Conservation (phyloP, 2,797 vertebrate genomes). For the Arrhamphus sclerolepis region DNA sequence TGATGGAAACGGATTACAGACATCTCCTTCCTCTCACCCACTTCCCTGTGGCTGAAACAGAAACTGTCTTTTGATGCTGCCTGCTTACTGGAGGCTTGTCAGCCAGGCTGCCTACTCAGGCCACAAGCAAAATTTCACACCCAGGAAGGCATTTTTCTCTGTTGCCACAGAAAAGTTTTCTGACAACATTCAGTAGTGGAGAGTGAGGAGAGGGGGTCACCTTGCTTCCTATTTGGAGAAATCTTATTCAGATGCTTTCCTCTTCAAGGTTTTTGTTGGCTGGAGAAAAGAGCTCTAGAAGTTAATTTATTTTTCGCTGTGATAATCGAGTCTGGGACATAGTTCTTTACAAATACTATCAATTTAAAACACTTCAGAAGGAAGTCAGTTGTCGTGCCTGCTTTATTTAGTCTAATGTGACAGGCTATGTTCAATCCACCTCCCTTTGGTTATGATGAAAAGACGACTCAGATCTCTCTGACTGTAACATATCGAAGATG, state of each 20-base stretch:
- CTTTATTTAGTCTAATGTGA: slow-evolving; percentile 50
- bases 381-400: slow-evolving; percentile 35
- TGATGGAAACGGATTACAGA: slow-evolving; percentile 61
- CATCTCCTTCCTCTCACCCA: slow-evolving; percentile 25
- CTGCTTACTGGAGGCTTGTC: slow-evolving; percentile 53
- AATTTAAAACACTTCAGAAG: slow-evolving; percentile 59
- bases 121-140: slow-evolving; percentile 46
- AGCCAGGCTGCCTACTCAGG: slow-evolving; percentile 34
- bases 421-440: slow-evolving; percentile 38
- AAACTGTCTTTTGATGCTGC: slow-evolving; percentile 52
- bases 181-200: slow-evolving; percentile 39
- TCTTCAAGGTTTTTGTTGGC: slow-evolving; percentile 37
- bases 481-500: slow-evolving; percentile 53
- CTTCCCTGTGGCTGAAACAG: slow-evolving; percentile 54
- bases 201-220: slow-evolving; percentile 54
- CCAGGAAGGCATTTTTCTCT: slow-evolving; percentile 5
- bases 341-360: slow-evolving; percentile 50
- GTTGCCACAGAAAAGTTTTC: slow-evolving; percentile 28
- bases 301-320: slow-evolving; percentile 61
- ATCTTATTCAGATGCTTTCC: slow-evolving; percentile 35
- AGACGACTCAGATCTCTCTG: slow-evolving; percentile 48
- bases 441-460: slow-evolving; percentile 49
- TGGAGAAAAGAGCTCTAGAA: slow-evolving; percentile 38
- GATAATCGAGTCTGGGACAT: slow-evolving; percentile 59
- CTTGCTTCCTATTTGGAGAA: slow-evolving; percentile 51